Evolutionary conservation across 2,888 invertebrate genomes (phyloP), one percentile per base, ranked within the genome.

Genomic region (Agrotis segetum): DNA sequence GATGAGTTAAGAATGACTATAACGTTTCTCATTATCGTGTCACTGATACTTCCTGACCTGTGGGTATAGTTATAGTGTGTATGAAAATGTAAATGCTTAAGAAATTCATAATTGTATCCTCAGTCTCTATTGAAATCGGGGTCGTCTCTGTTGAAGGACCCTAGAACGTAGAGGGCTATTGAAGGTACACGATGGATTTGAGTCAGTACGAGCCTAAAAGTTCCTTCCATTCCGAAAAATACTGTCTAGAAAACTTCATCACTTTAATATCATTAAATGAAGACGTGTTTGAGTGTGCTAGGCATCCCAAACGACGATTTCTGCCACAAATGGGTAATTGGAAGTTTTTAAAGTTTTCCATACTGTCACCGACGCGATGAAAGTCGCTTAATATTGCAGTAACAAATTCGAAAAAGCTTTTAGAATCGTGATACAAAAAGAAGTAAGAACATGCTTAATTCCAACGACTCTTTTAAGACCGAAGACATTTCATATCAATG

Each of bases 81-180:
- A 73, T 79, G 34, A 67, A 79, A 53, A 63, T 76, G 58, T 44
- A 62, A 79, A 76, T 79, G 34, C 13, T 13, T 72, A 34, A 47
- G 49, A 79, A 44, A 71, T 56, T 58, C 16, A 2, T 24, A 72
- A 74, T 9, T 55, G 9, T 50, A 50, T 69, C 13, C 9, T 21
- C 14, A 56, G 44, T 19, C 44, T 44, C 13, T 44, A 16, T 19
- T 1, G 21, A 64, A 40, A 11, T 1, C 11, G 1, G 11, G 11
- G 40, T 40, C 40, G 40, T 11, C 0, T 11, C 40, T 11, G 40
- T 40, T 2, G 11, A 2, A 40, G 11, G 40, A 1, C 11, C 40
- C 11, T 40, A 11, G 40, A 40, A 40, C 11, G 40, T 40, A 1
- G 11, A 11, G 40, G 40, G 40, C 11, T 40, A 40, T 40, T 11